Evolutionary conservation across 2,888 invertebrate genomes (phyloP), one percentile per base, ranked within the genome.

Genomic region (Macrosoma leucophasiata): DNA sequence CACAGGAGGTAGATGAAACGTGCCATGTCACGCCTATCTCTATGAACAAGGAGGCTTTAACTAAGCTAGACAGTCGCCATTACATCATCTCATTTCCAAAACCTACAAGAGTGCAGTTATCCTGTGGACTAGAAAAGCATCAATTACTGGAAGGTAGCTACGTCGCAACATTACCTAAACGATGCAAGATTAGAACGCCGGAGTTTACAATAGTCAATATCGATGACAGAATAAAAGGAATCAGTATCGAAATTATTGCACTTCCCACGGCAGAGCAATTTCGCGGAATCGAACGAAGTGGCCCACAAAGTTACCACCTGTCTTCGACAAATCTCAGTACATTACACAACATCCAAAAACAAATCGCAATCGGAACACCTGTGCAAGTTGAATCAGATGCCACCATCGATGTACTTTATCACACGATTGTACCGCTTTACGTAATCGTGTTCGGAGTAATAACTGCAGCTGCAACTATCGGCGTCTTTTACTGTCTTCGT

Each of bases 131-230:
- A 11, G 29, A 40, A 30, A 20, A 33, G 6, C 23, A 33, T 26
- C 26, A 24, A 8, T 10, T 26, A 1, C 11, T 40, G 4, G n/a
- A 36, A 17, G 29, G 33, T 11, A 36, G 36, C 10, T 38, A 13
- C 29, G 17, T 40, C 7, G 39, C 23, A n/a, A 39, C 24, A 3
- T 18, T 35, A 14, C 39, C 39, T 4, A 19, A 25, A 29, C 24
- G 32, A 22, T 39, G 39, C 32, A 29, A 15, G 9, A 28, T 39
- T 12, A 22, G 23, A 7, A 36, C 36, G 13, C 18, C 28, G 3
- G 32, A 30, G 12, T 36, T 36, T 17, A 37, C 37, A 17, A 37
- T 37, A n/a, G 29, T 15, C n/a, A 37, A 37, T 17, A 20, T 19
- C 17, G 25, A 40, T 12, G 29, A 40, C 23, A 32, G 26, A 33